These are phyloP conservation scores for Lasioglossum lativentre DNA, from an alignment of 2,888 invertebrate species.

Conservation along the genomic window DNA sequence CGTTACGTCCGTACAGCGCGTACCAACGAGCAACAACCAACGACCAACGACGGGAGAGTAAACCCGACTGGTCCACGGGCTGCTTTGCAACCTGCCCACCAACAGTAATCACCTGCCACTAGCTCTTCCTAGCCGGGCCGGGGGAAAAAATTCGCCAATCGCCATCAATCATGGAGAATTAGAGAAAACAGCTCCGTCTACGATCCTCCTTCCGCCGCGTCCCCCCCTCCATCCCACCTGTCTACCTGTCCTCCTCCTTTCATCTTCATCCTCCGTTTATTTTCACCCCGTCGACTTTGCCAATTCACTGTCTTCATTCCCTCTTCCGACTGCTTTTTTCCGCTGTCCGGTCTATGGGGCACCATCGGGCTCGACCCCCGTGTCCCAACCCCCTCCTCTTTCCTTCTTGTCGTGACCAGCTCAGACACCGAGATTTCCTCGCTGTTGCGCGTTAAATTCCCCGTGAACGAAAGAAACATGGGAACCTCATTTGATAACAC, in stretches of 20 bases:
- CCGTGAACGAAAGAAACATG: conserved; percentile 64
- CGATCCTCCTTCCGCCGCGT: conserved; percentile 8
- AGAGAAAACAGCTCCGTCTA: conserved; percentile 74
- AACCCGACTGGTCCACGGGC: conserved; percentile 30
- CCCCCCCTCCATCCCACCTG: neutral
- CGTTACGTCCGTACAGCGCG: conserved; percentile 36
- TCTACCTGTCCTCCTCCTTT: conserved; percentile 20
- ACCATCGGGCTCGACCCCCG: conserved; percentile 31
- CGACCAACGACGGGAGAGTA: conserved; percentile 22
- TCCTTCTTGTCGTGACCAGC: conserved; percentile 65
- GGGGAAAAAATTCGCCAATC: conserved; percentile 76
- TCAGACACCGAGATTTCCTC: conserved; percentile 68
- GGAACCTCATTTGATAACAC: conserved; percentile 75
- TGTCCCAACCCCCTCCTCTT: neutral
- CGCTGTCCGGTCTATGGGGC: conserved; percentile 1
- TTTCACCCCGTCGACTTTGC: conserved; percentile 21
- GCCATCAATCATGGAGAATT: conserved; percentile 81
- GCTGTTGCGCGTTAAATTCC: conserved; percentile 65
- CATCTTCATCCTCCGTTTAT: conserved; percentile 1
- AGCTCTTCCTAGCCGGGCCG: conserved; percentile 56
- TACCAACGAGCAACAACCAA: neutral
- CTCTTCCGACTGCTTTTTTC: neutral
- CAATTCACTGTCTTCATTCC: conserved; percentile 39
- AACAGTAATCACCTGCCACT: conserved; percentile 77
- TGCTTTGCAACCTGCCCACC: conserved; percentile 63